Evolutionary conservation across 2,113 vertebrate genomes (phyloP).

Genomic region (Siphamia tubifer): DNA sequence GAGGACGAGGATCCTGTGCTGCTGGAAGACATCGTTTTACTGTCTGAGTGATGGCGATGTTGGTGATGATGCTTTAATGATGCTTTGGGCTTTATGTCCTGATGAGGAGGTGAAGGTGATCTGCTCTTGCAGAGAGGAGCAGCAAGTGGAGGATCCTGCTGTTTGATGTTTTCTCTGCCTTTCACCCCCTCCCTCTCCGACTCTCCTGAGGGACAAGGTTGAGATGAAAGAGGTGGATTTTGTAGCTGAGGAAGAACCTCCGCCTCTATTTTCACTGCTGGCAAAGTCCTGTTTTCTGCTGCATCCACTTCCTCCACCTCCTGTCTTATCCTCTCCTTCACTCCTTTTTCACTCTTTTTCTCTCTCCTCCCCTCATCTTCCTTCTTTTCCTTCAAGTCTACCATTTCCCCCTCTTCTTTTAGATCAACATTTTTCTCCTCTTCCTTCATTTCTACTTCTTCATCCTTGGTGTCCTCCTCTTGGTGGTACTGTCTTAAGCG

Average conservation of each 20-base stretch:
- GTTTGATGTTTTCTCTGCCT: constrained; percentile 37
- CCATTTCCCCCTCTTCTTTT: neutral
- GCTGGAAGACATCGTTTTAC: constrained; percentile 39
- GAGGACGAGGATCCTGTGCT: neutral
- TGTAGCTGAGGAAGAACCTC: constrained; percentile 5
- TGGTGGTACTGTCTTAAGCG: constrained; percentile 88
- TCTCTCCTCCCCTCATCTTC: constrained; percentile 19
- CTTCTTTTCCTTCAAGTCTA: neutral
- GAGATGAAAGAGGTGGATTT: neutral
- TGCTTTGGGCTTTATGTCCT: constrained; percentile 74
- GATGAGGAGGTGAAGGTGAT: constrained; percentile 48
- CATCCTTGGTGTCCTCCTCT: too few species aligned
- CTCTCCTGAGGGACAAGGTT: neutral
- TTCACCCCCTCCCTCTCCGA: constrained; percentile 3
- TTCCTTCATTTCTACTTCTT: neutral
- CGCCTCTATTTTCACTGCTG: constrained; percentile 62
- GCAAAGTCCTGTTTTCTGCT: constrained; percentile 29
- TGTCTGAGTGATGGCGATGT: constrained; percentile 23
- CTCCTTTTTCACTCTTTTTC: constrained; percentile 41
- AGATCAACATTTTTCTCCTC: neutral
- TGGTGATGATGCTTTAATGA: constrained; percentile 44
- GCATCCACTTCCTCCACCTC: constrained; percentile 10
- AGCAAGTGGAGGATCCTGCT: constrained; percentile 65
- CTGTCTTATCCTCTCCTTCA: constrained; percentile 22
- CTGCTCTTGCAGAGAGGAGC: constrained; percentile 53